A percentile compares a stretch with the other conserved stretches of the same genome.
These are phyloP conservation scores for Leucopternis melanops DNA, from an alignment of 2,113 vertebrate species.

Conservation along the genomic window DNA sequence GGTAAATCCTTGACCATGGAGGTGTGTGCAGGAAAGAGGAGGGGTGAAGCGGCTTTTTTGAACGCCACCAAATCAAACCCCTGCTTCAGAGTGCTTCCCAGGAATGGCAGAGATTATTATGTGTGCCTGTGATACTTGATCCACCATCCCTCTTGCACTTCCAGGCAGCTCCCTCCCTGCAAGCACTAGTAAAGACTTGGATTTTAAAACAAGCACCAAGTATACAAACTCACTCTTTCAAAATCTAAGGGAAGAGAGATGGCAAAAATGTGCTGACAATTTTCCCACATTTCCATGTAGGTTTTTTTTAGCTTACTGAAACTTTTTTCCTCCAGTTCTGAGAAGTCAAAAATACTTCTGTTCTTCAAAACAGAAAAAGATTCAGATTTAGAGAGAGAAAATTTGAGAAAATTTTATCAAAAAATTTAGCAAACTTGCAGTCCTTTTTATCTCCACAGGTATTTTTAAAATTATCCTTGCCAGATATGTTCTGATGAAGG, in stretches of 20 bases:
- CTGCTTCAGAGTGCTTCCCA: fast-evolving
- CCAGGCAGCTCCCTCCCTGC: not conserved
- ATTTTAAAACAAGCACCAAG: not conserved
- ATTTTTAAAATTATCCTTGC: not conserved
- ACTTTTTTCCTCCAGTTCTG: not conserved
- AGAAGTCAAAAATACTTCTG: not conserved
- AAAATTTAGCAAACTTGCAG: not conserved
- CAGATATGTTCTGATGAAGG: not conserved
- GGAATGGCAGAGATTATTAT: not conserved
- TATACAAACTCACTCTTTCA: not conserved
- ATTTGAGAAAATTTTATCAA: not conserved
- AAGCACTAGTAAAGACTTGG: not conserved
- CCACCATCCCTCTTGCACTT: not conserved
- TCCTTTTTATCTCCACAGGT: not conserved
- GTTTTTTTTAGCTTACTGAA: not conserved
- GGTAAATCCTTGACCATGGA: not conserved
- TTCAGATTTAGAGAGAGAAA: not conserved
- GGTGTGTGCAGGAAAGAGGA: not conserved
- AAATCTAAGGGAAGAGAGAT: not conserved
- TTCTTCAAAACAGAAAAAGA: not conserved
- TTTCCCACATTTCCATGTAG: not conserved
- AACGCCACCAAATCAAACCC: not conserved
- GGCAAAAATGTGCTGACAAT: not conserved
- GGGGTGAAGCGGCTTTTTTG: not conserved
- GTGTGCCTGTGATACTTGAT: not conserved